phyloP scores from a whole-genome alignment of 2,113 vertebrate genomes.

The Peromyscus leucopus region DNA sequence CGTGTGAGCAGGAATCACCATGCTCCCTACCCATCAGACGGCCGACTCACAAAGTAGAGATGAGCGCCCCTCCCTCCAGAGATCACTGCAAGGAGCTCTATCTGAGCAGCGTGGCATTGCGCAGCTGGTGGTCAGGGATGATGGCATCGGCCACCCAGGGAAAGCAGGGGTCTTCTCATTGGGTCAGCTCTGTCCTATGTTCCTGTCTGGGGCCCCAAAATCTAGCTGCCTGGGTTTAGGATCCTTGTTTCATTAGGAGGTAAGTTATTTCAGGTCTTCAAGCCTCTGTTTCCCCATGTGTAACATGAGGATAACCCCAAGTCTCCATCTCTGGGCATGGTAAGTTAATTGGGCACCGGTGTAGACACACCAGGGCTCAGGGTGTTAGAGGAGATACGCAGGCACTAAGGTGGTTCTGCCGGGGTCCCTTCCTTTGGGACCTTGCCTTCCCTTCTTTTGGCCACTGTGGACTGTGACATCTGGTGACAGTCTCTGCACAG shows the following conservation, averaged over 20 bases:
- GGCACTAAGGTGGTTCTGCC: neutral
- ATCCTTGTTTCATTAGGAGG: neutral
- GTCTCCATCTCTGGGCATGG: neutral
- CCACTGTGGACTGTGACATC: neutral
- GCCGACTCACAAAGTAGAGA: neutral
- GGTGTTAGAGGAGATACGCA: neutral
- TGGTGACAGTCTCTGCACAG: neutral
- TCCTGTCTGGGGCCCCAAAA: neutral
- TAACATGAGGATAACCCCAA: neutral
- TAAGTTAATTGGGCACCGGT: neutral
- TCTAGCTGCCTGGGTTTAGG: neutral
- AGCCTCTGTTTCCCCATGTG: neutral
- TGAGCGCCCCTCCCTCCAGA: neutral
- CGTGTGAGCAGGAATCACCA: neutral
- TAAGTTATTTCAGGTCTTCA: neutral
- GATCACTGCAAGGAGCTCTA: neutral
- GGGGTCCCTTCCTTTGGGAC: neutral
- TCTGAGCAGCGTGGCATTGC: too few species aligned
- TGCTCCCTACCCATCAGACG: neutral
- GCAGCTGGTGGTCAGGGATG: neutral
- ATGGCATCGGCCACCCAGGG: neutral
- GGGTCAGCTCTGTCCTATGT: neutral
- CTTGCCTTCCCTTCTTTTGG: neutral
- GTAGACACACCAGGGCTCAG: neutral
- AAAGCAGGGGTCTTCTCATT: neutral